Evolutionary conservation across 2,797 vertebrate genomes (phyloP).

Genomic region (Cheirogaleus major): DNA sequence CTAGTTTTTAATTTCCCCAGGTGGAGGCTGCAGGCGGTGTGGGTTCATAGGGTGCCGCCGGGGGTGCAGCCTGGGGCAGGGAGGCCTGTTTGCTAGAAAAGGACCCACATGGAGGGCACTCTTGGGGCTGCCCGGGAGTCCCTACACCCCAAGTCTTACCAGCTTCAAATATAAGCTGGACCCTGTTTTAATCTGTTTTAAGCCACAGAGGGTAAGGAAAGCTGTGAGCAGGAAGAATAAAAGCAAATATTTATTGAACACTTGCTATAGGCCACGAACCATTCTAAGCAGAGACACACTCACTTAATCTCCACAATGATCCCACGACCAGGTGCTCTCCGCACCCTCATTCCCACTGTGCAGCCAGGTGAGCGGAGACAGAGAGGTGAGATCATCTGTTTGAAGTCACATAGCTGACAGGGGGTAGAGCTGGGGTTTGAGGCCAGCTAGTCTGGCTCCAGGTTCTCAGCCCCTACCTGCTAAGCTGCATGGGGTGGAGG

Average conservation of each 20-base stretch:
- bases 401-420: background rate
- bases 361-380: background rate
- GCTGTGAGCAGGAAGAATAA: background rate
- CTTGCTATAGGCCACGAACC: background rate
- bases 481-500: accelerated
- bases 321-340: accelerated
- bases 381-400: background rate
- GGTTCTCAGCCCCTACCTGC: background rate
- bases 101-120: background rate
- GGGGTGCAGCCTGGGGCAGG: accelerated
- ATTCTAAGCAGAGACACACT: no score
- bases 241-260: background rate
- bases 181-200: background rate
- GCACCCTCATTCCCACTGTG: background rate
- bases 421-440: background rate
- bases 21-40: background rate
- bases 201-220: background rate
- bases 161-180: background rate
- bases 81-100: background rate
- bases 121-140: background rate
- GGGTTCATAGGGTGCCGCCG: background rate
- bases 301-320: no score
- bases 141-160: background rate
- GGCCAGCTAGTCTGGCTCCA: background rate
- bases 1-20: constrained; percentile 64